Percentiles rank a stretch among this genome's conserved stretches.
Evolutionary conservation across 2,888 invertebrate species (phyloP).

Genomic region (Mesoligia furuncula): DNA sequence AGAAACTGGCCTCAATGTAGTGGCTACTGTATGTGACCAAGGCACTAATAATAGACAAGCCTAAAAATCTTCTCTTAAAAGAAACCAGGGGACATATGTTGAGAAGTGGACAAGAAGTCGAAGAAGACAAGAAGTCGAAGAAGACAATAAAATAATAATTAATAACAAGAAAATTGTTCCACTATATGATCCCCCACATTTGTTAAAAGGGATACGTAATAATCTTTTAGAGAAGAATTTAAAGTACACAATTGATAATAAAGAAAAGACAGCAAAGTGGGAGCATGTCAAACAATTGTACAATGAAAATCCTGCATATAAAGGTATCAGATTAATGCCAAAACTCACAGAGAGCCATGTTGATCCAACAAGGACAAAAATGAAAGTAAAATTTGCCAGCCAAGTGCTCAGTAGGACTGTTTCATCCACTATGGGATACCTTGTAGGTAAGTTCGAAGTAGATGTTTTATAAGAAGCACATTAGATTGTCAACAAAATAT

Average conservation of each 20-base stretch:
- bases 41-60: too few relatives aligned
- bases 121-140: background rate
- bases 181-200: slow-evolving; percentile 11
- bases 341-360: slow-evolving; percentile 12
- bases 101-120: slow-evolving; percentile 23
- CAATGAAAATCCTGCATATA: slow-evolving; percentile 3
- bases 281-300: background rate
- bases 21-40: slow-evolving; percentile 43
- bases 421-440: too few relatives aligned
- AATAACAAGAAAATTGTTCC: slow-evolving; percentile 23
- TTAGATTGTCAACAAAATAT: too few relatives aligned
- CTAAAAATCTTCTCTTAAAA: too few relatives aligned
- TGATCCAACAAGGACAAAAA: slow-evolving; percentile 6
- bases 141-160: slow-evolving; percentile 1
- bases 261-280: slow-evolving; percentile 4
- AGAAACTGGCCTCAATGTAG: slow-evolving; percentile 60
- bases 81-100: slow-evolving; percentile 10
- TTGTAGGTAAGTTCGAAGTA: too few relatives aligned
- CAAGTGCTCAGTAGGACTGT: too few relatives aligned
- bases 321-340: slow-evolving; percentile 4
- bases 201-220: slow-evolving; percentile 14
- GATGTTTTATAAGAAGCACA: too few relatives aligned
- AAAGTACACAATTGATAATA: background rate
- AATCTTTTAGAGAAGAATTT: slow-evolving; percentile 20
- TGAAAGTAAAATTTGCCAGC: slow-evolving; percentile 1